Evolutionary conservation across 2,797 vertebrate genomes (phyloP), one percentile per base, ranked within the genome.

Genomic region (Poecile montanus): DNA sequence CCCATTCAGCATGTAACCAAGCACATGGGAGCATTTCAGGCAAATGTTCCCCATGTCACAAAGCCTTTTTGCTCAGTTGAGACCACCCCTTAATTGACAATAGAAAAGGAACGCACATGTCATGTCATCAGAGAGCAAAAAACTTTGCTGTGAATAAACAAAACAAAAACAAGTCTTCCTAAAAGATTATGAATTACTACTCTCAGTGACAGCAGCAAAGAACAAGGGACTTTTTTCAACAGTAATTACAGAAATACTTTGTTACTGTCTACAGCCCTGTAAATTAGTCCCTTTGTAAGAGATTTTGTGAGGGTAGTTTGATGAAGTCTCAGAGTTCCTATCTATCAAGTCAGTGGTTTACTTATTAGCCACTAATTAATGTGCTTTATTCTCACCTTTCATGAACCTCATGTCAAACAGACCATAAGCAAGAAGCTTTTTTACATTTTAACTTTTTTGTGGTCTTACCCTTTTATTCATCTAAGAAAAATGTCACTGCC

Each of bases 11-110:
- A 62, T 72, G 73, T 76, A 95, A 92, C 91, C 94, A 92, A 89
- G 83, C 47, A 97, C 95, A 91, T n/a, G 93, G 96, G 94, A 96
- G 96, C 88, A 95, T 89, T 96, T 95, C 89, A 94, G 86, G 93
- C 75, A 96, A 97, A 97, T 92, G 84, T 94, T 96, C 93, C 85
- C 84, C 75, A 9, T 96, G 91, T 97, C 95, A 94, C 93, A 96
- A 96, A 85, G 62, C 45, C 89, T 93, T 95, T 95, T 95, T 85
- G 70, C 82, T 95, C 91, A 94, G 61, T 74, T 80, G 91, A 96
- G 91, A 97, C 93, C 70, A 68, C 89, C 38, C 88, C 76, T 89
- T 97, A 97, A 97, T 93, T 97, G 87, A 96, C 94, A 94, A 86
- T 53, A 95, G 88, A 94, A 96, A 85, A 87, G 66, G 83, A 94